A percentile compares a stretch with the other conserved stretches of the same genome.
These are phyloP conservation scores for Fratercula arctica DNA, from an alignment of 2,797 vertebrate species.

Conservation along the genomic window DNA sequence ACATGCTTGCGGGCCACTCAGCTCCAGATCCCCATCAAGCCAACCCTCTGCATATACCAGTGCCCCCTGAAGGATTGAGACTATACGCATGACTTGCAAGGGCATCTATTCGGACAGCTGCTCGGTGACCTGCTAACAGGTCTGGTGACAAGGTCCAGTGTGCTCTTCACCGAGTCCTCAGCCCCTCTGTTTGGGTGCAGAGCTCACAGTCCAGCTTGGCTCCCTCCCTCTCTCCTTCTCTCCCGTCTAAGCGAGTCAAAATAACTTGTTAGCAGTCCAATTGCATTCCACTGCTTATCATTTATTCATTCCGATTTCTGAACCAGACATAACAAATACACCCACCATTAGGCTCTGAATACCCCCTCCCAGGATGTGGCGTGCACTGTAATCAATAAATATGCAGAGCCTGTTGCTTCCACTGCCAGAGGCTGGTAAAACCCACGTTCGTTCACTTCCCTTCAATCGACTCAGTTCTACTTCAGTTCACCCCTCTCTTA, in stretches of 20 bases:
- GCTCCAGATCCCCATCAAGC: neutral
- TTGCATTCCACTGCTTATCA: neutral
- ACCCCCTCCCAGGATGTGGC: neutral
- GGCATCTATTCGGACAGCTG: neutral
- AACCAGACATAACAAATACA: constrained; percentile 31
- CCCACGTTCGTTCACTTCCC: neutral
- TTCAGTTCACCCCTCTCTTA: neutral
- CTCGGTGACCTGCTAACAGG: neutral
- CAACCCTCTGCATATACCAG: neutral
- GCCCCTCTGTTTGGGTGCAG: neutral
- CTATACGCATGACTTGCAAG: neutral
- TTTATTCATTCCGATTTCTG: constrained; percentile 35
- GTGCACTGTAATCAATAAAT: constrained; percentile 6
- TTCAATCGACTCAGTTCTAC: neutral
- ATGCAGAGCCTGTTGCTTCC: neutral
- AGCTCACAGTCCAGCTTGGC: neutral
- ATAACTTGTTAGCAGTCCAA: neutral
- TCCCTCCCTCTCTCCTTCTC: neutral
- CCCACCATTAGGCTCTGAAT: constrained; percentile 1
- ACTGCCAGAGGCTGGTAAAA: constrained; percentile 9
- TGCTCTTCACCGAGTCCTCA: neutral
- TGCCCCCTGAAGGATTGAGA: neutral
- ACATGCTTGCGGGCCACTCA: neutral
- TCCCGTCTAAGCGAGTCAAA: neutral
- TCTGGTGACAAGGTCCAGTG: accelerated